A percentile compares a stretch with the other conserved stretches of the same genome.
phyloP scores from a whole-genome alignment of 2,888 invertebrate genomes.

The Pseudeuparius sepicola region DNA sequence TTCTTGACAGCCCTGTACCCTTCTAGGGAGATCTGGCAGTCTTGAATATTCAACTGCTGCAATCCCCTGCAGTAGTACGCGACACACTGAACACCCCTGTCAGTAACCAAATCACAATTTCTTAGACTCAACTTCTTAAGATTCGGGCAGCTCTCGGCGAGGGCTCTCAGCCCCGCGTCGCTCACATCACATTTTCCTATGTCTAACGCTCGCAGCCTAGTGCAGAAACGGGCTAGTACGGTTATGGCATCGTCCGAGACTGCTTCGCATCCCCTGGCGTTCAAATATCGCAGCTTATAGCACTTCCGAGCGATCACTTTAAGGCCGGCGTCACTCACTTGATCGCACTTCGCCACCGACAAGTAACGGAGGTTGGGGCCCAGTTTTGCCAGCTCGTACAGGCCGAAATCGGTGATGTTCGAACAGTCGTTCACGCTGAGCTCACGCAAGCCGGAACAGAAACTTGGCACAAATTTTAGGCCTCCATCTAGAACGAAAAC shows the following conservation, averaged over 20 bases:
- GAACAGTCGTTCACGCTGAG: conserved; percentile 85
- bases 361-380: conserved; percentile 84
- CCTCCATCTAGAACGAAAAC: conserved; percentile 61
- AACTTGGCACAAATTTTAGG: conserved; percentile 83
- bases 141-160: conserved; percentile 84
- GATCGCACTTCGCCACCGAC: conserved; percentile 89
- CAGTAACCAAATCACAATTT: conserved; percentile 85
- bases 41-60: conserved; percentile 87
- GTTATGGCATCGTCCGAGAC: conserved; percentile 89
- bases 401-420: conserved; percentile 81
- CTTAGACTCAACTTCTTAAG: conserved; percentile 81
- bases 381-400: conserved; percentile 80
- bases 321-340: conserved; percentile 83
- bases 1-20: conserved; percentile 87
- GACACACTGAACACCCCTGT: conserved; percentile 77
- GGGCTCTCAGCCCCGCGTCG: conserved; percentile 74
- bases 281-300: conserved; percentile 79
- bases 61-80: conserved; percentile 84
- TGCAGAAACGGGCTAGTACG: conserved; percentile 75
- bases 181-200: conserved; percentile 91
- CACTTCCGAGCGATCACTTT: conserved; percentile 80
- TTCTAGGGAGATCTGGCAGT: conserved; percentile 80
- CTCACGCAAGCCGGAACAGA: conserved; percentile 75
- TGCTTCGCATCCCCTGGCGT: conserved; percentile 86
- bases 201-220: conserved; percentile 76